Percentiles rank a stretch among this genome's conserved stretches.
Evolutionary conservation across 2,888 invertebrate genomes (phyloP).

Genomic region (Hetaerina titia): DNA sequence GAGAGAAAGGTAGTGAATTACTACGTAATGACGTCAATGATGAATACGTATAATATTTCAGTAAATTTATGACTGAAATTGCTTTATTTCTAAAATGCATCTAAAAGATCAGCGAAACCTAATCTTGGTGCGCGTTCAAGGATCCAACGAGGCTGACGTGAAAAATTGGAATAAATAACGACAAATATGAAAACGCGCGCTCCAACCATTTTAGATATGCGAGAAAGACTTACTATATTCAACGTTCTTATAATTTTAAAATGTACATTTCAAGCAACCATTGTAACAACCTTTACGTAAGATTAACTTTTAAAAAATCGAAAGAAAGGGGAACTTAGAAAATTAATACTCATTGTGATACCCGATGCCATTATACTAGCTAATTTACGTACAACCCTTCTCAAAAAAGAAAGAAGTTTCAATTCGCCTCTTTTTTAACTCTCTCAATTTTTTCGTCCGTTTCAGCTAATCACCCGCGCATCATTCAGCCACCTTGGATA

Average conservation of each 20-base stretch:
- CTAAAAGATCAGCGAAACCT: background rate
- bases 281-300: background rate
- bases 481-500: background rate
- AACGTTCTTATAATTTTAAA: background rate
- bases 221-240: background rate
- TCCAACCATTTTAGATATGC: background rate
- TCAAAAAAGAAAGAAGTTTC: background rate
- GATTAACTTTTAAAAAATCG: background rate
- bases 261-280: background rate
- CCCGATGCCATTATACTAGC: background rate
- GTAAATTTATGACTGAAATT: background rate
- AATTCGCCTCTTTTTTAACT: background rate
- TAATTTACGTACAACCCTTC: background rate
- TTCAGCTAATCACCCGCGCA: background rate
- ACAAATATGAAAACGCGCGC: background rate
- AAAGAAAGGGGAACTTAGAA: background rate
- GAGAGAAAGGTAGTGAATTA: background rate
- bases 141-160: background rate
- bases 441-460: background rate
- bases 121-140: background rate
- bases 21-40: background rate
- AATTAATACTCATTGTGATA: background rate
- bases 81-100: background rate
- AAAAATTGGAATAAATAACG: background rate
- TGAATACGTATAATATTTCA: background rate